Percentiles rank a stretch among this genome's conserved stretches.
Conservation (phyloP, 2,888 invertebrate genomes). For the Unio delphinus region DNA sequence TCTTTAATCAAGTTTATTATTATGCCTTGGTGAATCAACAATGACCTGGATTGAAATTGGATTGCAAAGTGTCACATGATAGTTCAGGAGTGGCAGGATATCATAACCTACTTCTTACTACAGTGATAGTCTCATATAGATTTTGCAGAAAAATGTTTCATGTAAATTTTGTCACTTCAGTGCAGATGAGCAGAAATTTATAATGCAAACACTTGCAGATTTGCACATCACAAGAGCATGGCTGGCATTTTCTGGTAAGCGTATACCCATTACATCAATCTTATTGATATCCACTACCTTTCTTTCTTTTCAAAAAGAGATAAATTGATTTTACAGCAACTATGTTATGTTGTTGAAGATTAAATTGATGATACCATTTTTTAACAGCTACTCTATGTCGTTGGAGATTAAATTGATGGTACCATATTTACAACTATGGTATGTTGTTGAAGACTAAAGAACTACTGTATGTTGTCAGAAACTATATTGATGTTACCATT, state of each 20-base stretch:
- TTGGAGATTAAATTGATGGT: not conserved
- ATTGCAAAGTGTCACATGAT: too few species aligned
- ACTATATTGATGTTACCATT: not conserved
- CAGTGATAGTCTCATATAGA: too few species aligned
- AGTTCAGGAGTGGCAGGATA: too few species aligned
- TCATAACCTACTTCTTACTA: too few species aligned
- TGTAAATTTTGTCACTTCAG: slow-evolving; percentile 18
- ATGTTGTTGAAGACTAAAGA: not conserved
- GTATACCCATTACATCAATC: not conserved
- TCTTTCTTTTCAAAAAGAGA: too few species aligned
- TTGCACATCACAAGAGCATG: slow-evolving; percentile 37
- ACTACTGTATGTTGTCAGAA: too few species aligned
- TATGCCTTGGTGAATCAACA: too few species aligned
- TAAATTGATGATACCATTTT: not conserved
- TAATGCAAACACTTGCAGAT: slow-evolving; percentile 25
- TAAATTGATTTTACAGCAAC: not conserved
- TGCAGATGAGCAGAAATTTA: slow-evolving; percentile 39
- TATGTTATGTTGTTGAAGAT: not conserved
- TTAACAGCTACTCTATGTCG: not conserved
- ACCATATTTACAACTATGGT: not conserved
- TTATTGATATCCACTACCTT: too few species aligned
- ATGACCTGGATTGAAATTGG: too few species aligned
- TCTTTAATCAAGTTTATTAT: too few species aligned
- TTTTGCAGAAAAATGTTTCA: too few species aligned
- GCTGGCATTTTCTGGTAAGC: slow-evolving; percentile 52